Evolutionary conservation across 2,113 vertebrate species (phyloP), one percentile per base, ranked within the genome.

Genomic region (Scophthalmus maximus): DNA sequence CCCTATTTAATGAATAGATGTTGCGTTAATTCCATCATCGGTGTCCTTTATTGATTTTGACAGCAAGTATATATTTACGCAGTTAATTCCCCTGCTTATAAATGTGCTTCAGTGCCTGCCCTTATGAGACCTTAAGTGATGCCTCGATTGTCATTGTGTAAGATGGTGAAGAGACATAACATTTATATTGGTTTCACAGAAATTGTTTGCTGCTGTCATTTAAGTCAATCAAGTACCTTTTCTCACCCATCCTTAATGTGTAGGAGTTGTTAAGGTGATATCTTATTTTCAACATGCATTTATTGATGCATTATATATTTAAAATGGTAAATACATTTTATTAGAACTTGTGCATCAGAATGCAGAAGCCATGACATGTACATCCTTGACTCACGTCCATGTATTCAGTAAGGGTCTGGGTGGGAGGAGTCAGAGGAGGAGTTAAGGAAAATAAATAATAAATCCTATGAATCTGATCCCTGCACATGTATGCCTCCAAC

Each of bases 371-470:
- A n/a, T n/a, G n/a, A n/a, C n/a, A n/a, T n/a, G 55, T 5, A 12
- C 2, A n/a, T 36, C 68, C 62, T 64, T 72, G 58, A 53, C 34
- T 64, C 55, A 26, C 46, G 29, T 57, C n/a, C 44, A 29, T 53
- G 36, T 22, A 29, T 70, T 67, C n/a, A 67, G 15, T 25, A 5
- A 44, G 27, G 27, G 14, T 53, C 34, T 26, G 26, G 56, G 36
- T 15, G 11, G 34, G 34, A 40, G 36, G 17, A 40, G 14, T 40
- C 36, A 6, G 36, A 40, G 14, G 5, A 15, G 6, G 36, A 15
- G 14, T 40, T 40, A 5, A 5, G 17, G 67, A 65, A 23, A 73
- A 78, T 75, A 75, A 79, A 80, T 79, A 69, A 73, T 58, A 75
- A 11, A 82, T 72, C 27, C 23, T 70, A 27, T 76, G 40, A 80